Evolutionary conservation across 2,113 vertebrate genomes (phyloP).

Genomic region (Sander vitreus): DNA sequence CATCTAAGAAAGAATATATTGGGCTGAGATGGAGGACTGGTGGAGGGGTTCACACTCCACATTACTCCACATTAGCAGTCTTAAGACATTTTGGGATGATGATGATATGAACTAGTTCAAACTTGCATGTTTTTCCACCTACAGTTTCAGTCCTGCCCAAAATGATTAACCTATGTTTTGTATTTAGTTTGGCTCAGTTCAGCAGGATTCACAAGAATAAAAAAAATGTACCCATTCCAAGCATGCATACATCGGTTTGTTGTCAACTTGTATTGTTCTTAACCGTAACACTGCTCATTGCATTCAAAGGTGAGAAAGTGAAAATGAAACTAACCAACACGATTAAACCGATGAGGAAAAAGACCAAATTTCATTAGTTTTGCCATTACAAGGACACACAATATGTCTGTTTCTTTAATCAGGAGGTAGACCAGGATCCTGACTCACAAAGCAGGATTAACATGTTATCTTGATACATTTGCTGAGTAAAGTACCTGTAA

Average conservation of each 20-base stretch:
- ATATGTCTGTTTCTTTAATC: constrained; percentile 40
- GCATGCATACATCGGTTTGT: constrained; percentile 65
- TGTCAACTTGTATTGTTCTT: constrained; percentile 46
- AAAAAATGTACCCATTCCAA: constrained; percentile 66
- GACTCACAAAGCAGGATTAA: constrained; percentile 23
- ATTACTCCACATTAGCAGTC: not conserved
- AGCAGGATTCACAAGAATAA: constrained; percentile 27
- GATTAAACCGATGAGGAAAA: constrained; percentile 19
- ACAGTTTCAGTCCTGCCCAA: constrained; percentile 27
- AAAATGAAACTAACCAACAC: constrained; percentile 39
- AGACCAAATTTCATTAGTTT: constrained; percentile 52
- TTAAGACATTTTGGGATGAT: not conserved
- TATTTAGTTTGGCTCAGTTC: constrained; percentile 41
- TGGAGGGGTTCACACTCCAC: not conserved
- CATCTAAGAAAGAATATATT: not conserved
- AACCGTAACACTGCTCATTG: constrained; percentile 50
- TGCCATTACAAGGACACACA: constrained; percentile 14
- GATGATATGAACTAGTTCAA: constrained; percentile 14
- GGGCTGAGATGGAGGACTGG: constrained; percentile 10
- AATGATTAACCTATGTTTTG: constrained; percentile 21
- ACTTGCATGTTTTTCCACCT: constrained; percentile 52
- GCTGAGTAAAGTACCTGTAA: constrained; percentile 11
- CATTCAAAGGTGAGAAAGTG: constrained; percentile 23
- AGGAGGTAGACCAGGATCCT: not conserved
- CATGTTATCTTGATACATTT: constrained; percentile 11